phyloP scores from a whole-genome alignment of 2,888 invertebrate species.

The Drosophila basisetae region DNA sequence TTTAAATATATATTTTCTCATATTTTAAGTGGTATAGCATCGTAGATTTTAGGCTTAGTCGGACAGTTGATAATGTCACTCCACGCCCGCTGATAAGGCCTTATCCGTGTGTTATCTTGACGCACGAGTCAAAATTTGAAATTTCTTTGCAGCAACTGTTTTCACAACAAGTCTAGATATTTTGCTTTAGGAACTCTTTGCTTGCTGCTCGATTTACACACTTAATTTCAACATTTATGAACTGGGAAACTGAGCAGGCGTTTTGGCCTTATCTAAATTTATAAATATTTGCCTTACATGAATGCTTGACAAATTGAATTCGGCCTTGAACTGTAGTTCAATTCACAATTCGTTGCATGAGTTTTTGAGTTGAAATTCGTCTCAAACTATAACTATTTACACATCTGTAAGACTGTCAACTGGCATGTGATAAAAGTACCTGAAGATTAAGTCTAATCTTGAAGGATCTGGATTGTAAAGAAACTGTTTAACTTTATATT shows the following conservation, averaged over 20 bases:
- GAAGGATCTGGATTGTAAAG: background rate
- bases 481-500: background rate
- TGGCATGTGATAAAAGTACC: conserved; percentile 22
- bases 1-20: conserved; percentile 64
- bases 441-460: conserved; percentile 11
- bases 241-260: conserved; percentile 14
- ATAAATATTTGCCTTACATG: conserved; percentile 39
- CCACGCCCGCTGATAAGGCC: conserved; percentile 51
- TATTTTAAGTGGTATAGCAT: conserved; percentile 38
- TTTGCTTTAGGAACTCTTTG: conserved; percentile 1
- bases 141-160: conserved; percentile 33
- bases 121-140: conserved; percentile 39
- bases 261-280: conserved; percentile 10
- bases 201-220: conserved; percentile 10
- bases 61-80: conserved; percentile 73
- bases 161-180: conserved; percentile 1
- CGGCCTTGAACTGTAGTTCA: conserved; percentile 70
- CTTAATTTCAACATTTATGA: conserved; percentile 53
- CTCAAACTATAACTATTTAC: conserved; percentile 38
- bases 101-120: conserved; percentile 65
- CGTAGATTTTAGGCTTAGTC: conserved; percentile 72
- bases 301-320: conserved; percentile 3
- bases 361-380: conserved; percentile 8
- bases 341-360: conserved; percentile 37
- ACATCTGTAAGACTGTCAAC: conserved; percentile 56